Evolutionary conservation across 2,888 invertebrate species (phyloP), one percentile per base, ranked within the genome.

Genomic region (Malthinus seriepunctatus): DNA sequence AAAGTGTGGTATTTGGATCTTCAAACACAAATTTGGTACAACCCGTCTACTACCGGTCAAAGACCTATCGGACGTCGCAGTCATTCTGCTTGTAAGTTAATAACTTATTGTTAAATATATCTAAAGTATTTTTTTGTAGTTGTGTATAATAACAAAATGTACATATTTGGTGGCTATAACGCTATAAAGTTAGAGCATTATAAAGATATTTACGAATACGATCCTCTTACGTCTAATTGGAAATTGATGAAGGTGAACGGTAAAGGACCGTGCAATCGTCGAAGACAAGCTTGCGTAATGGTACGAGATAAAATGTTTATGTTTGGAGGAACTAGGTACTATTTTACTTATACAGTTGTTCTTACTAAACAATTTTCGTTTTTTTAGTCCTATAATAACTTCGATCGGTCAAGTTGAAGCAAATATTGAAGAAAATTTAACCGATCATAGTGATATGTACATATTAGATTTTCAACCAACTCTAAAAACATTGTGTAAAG

Each of bases 121-220:
- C 32, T 48, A 8, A 33, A 35, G 11, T 34, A 32, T 39, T 60
- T 64, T 65, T 63, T 86, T 86, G 56, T 79, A 93, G 93, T 94
- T 86, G 80, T 88, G 5, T 86, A 91, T 74, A 84, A 88, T 64
- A 86, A 84, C 14, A 82, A 85, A 69, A 86, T 96, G 81, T 95
- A 91, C 74, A 87, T 95, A 62, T 95, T 96, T 80, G 96, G 95
- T 49, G 96, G 96, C 31, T 95, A 88, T 74, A 93, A 95, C 78
- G 91, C 92, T 8, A 80, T 87, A 31, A 76, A 82, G 51, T 86
- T 89, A 67, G 80, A 83, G 52, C 96, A 96, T 79, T 95, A 88
- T 73, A 91, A 92, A 78, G 94, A 95, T 79, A 79, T 95, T 63
- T 88, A 88, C 76, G 86, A 87, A 71, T 95, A 88, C 78, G 83